Base-by-base conservation (phyloP, 23 tunicate genomes). In the Clavelina lepadiformis region DNA sequence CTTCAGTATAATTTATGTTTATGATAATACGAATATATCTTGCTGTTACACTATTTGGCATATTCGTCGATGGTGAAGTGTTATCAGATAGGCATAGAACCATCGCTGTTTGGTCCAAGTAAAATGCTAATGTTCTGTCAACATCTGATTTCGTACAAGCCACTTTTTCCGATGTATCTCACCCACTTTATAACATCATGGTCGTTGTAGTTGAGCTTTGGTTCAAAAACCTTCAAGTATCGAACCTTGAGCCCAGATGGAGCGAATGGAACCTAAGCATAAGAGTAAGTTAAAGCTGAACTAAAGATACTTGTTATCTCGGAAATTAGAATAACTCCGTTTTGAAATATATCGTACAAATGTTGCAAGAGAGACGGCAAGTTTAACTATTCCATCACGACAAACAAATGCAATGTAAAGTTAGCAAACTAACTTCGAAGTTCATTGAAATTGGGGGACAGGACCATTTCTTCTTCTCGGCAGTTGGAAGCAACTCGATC, bases 171-270 rank as follows among this genome's bases (percentile, higher is more conserved):
- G 77, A 91, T 91, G 78, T 91, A 91, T 24, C 98, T 44, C 71
- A 91, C 98, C 98, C 98, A 91, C 82, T 91, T 91, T 61, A 91
- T 75, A 29, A 91, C 98, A 62, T 91, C 98, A 44, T 91, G 98
- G 65, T 91, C 98, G 55, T 83, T 91, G 93, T 91, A 91, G 62
- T 91, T 91, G 18, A 91, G 92, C 57, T 91, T 91, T 31, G 92
- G 85, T 77, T 91, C 98, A 65, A 91, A 91, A 31, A 91, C 98
- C 38, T 91, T 91, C 76, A 91, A 53, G 65, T 91, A 91, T 31
- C 98, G 84, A 47, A 91, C 98, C 67, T 91, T 91, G 41, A 91
- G 93, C 6, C 98, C 98, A 58, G 98, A 91, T 38, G 98, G 98
- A 7, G 98, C 98, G 59, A 91, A 91, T 45, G 98, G 98, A 33